Percentiles rank a stretch among this genome's conserved stretches.
Evolutionary conservation across 2,888 invertebrate genomes (phyloP).

Genomic region (Acleris cristana): DNA sequence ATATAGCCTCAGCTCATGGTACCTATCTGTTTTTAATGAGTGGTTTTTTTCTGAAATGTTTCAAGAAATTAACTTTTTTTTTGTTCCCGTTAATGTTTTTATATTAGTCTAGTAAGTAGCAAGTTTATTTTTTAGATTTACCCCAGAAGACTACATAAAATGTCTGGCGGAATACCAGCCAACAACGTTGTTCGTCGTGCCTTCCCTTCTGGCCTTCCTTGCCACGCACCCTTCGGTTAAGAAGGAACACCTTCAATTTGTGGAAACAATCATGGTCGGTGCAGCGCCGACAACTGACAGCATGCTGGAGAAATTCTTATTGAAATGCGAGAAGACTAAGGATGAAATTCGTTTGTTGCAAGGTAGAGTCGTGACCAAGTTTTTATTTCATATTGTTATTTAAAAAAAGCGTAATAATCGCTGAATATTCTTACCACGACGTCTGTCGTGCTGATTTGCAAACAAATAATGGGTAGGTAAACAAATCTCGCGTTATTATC

Average conservation of each 20-base stretch:
- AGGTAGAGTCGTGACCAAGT: conserved; percentile 48
- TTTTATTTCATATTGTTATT: too few species aligned
- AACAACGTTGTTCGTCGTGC: conserved; percentile 87
- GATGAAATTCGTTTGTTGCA: conserved; percentile 76
- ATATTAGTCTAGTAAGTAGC: too few species aligned
- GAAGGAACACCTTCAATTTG: conserved; percentile 85
- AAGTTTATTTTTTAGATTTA: conserved; percentile 76
- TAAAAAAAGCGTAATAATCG: too few species aligned
- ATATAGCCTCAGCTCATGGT: too few species aligned
- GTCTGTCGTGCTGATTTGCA: too few species aligned
- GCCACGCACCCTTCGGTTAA: conserved; percentile 88
- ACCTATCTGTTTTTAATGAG: too few species aligned
- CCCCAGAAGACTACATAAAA: conserved; percentile 88
- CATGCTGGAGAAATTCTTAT: conserved; percentile 85
- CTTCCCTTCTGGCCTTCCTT: conserved; percentile 89
- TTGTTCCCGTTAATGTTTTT: too few species aligned
- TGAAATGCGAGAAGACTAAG: conserved; percentile 82
- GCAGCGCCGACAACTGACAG: conserved; percentile 89
- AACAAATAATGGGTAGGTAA: too few species aligned
- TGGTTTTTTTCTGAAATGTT: too few species aligned
- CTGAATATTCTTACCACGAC: too few species aligned
- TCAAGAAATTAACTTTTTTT: too few species aligned
- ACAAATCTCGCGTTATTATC: too few species aligned
- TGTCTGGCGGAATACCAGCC: conserved; percentile 85
- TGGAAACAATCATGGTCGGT: conserved; percentile 87